Evolutionary conservation across 1,140 invertebrate species (phyloP), one percentile per base, ranked within the genome.

Genomic region (Theocolax elegans): DNA sequence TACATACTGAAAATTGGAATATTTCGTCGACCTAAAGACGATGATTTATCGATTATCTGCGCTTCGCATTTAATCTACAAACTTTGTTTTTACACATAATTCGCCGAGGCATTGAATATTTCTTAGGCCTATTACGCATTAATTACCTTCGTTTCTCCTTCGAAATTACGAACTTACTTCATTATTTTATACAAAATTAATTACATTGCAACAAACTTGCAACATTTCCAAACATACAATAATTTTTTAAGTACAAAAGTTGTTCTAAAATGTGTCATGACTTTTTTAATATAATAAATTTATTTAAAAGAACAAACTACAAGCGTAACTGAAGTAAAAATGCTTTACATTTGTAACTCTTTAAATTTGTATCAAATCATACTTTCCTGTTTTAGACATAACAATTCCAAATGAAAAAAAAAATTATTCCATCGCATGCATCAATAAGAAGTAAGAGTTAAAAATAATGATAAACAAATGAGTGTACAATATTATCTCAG

Each of bases 151-250:
- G 12, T 27, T 48, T 35, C 44, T 40, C 19, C n/a, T 65, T 12
- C 8, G 62, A 48, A 67, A 64, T 53, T 63, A 31, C 29, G 44
- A 64, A 70, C 60, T 70, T 64, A 64, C 23, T 29, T 7, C 40
- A 53, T 62, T 44, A 70, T 46, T 62, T 69, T 69, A 54, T 63
- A 63, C 58, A 62, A 51, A 64, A 70, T 63, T 70, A 64, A 70
- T 58, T 70, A 64, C 60, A 70, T 27, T 25, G n/a, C n/a, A n/a
- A n/a, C n/a, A n/a, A n/a, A n/a, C n/a, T 54, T 27, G n/a, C 44
- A 54, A 69, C 23, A 35, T 35, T 53, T 54, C 13, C 25, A 19
- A 68, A 53, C 35, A 46, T 27, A 54, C 25, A 46, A 19, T 64
- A 38, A 44, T 25, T 62, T 63, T 48, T 31, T 70, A 70, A 70